phyloP scores from a whole-genome alignment of 2,888 invertebrate species.

The Harpalus rubripes region DNA sequence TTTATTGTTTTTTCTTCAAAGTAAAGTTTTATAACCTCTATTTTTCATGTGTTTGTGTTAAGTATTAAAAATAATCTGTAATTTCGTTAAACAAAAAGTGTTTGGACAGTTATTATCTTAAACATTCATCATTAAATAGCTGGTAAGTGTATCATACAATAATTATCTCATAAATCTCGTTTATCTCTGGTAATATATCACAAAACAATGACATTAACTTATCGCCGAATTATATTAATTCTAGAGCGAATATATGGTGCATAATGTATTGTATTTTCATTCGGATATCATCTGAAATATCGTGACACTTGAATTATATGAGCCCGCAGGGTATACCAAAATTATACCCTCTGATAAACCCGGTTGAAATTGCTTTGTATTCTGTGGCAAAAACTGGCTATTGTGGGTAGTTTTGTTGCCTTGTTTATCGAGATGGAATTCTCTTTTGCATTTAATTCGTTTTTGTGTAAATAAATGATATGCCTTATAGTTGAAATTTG shows the following conservation, averaged over 20 bases:
- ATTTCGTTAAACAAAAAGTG: slow-evolving; percentile 5
- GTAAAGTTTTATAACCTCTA: neutral
- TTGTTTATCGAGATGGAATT: slow-evolving; percentile 24
- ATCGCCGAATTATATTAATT: slow-evolving; percentile 37
- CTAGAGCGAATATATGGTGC: neutral
- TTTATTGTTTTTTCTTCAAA: too few relatives aligned
- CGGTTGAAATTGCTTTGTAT: slow-evolving; percentile 33
- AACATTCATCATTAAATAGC: neutral
- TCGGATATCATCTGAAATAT: slow-evolving; percentile 36
- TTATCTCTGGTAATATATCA: slow-evolving; percentile 25
- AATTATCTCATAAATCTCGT: slow-evolving; percentile 11
- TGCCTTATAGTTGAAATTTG: neutral
- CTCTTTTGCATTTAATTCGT: slow-evolving; percentile 40
- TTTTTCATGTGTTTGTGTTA: neutral
- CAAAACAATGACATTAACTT: neutral
- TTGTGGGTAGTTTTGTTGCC: slow-evolving; percentile 50
- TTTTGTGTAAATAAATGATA: neutral
- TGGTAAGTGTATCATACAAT: slow-evolving; percentile 17
- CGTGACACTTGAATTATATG: slow-evolving; percentile 49
- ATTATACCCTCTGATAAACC: slow-evolving; percentile 38
- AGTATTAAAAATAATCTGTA: slow-evolving; percentile 1
- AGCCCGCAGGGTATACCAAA: slow-evolving; percentile 29
- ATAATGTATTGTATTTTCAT: slow-evolving; percentile 37
- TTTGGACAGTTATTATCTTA: neutral
- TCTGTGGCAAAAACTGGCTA: slow-evolving; percentile 36